phyloP scores from a whole-genome alignment of 2,797 vertebrate genomes.

The Diplodus sargus region DNA sequence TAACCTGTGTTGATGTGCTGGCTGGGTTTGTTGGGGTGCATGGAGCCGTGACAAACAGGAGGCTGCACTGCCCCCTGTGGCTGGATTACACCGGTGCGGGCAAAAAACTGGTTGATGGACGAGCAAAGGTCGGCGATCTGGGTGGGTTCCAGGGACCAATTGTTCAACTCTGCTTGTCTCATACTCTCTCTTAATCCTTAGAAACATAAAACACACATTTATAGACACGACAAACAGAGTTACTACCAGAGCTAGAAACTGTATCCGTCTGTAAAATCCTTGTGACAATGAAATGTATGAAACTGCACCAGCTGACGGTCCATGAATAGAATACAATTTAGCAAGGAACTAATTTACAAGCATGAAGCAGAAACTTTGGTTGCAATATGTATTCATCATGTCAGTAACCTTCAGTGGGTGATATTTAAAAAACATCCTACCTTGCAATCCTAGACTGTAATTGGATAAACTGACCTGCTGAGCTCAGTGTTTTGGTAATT shows the following conservation, averaged over 20 bases:
- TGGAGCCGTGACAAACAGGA: slow-evolving; percentile 89
- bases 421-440: slow-evolving; percentile 79
- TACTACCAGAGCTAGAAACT: slow-evolving; percentile 4
- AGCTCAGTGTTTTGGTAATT: slow-evolving; percentile 81
- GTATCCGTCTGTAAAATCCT: slow-evolving; percentile 26
- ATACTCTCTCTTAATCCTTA: slow-evolving; percentile 94
- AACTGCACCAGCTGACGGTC: slow-evolving; percentile 39
- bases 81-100: slow-evolving; percentile 93
- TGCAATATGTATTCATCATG: slow-evolving; percentile 72
- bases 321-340: slow-evolving; percentile 42
- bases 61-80: slow-evolving; percentile 90
- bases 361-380: slow-evolving; percentile 49
- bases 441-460: slow-evolving; percentile 79
- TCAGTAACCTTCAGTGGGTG: slow-evolving; percentile 78
- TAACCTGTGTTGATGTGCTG: slow-evolving; percentile 90
- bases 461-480: slow-evolving; percentile 83
- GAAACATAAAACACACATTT: slow-evolving; percentile 29
- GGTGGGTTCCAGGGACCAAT: slow-evolving; percentile 94
- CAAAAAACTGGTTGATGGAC: slow-evolving; percentile 94
- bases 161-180: slow-evolving; percentile 95
- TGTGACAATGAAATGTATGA: slow-evolving; percentile 56
- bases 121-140: slow-evolving; percentile 95
- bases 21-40: slow-evolving; percentile 91
- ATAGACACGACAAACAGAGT: slow-evolving; percentile 8
- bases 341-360: slow-evolving; percentile 62